Base-by-base conservation (phyloP, 1,140 invertebrate genomes). In the Drosophila suzukii region DNA sequence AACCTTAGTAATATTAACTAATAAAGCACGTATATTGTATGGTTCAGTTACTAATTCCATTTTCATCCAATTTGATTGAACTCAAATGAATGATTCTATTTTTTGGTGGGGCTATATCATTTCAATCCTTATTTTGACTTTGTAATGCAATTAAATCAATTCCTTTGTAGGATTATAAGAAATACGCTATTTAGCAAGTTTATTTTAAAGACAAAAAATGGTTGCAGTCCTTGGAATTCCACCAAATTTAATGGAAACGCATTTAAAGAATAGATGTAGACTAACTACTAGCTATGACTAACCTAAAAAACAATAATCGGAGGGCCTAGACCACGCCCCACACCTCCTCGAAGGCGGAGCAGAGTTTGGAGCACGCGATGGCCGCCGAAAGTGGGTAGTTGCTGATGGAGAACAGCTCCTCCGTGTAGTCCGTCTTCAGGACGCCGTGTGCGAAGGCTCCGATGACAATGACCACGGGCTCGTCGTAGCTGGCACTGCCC, bases 361-460 rank as follows among this genome's bases (percentile, higher is more conserved):
- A 99, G n/a, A 99, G 91, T 94, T 99, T 99, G 20, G 97, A 95
- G 94, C 98, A 99, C 0, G 98, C 97, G 34, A 99, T 93, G 32
- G 99, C 99, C 32, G 96, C 99, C 57, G 98, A 99, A 13, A 99
- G 93, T 12, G 99, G 99, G 93, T 99, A 99, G 91, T 97, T 98
- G 90, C 97, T 98, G 34, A 99, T 97, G 2, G 98, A 98, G 84
- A 98, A 94, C 0, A 95, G 95, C 61, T 97, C 96, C 93, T 99
- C 98, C 11, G 95, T 95, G 93, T 99, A 99, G 92, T 99, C 98
- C 1, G 95, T 94, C 79, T 97, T 94, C 6, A 99, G 94, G 94
- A 96, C 97, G 61, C 99, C 99, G 93, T 99, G 98, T 5, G 98
- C 98, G 96, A 99, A 99, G 4, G 98, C 98, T 46, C 99, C 99